These are phyloP conservation scores for Xylophagus ater DNA, from an alignment of 2,888 invertebrate genomes.

Conservation along the genomic window DNA sequence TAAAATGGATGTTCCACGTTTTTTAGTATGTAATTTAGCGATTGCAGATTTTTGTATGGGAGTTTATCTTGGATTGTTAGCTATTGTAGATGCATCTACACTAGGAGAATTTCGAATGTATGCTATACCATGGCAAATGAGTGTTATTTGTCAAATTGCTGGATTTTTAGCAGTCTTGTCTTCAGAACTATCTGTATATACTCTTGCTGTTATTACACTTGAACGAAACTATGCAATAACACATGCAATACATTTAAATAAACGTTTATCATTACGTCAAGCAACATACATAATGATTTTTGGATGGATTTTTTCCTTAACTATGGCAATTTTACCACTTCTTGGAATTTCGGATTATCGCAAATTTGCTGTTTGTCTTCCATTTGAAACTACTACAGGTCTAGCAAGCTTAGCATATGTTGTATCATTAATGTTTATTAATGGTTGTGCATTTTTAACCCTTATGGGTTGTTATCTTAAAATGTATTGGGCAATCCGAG, in stretches of 20 bases:
- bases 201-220: conserved; percentile 89
- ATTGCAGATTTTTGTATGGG: conserved; percentile 98
- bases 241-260: conserved; percentile 94
- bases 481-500: conserved; percentile 97
- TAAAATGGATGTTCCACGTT: conserved; percentile 93
- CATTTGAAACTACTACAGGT: conserved; percentile 77
- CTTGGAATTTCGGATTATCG: conserved; percentile 89
- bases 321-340: conserved; percentile 80
- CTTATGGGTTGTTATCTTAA: conserved; percentile 92
- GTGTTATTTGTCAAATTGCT: conserved; percentile 81
- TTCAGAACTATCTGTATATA: conserved; percentile 90
- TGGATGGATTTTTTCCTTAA: conserved; percentile 84
- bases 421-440: conserved; percentile 79
- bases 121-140: conserved; percentile 97
- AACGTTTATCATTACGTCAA: conserved; percentile 79
- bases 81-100: conserved; percentile 91
- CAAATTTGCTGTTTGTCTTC: conserved; percentile 92
- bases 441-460: conserved; percentile 87
- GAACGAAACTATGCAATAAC: conserved; percentile 96
- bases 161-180: conserved; percentile 91
- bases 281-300: conserved; percentile 84
- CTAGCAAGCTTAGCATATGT: conserved; percentile 77
- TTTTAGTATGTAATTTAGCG: conserved; percentile 92
- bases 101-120: conserved; percentile 92
- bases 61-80: conserved; percentile 82